These are phyloP conservation scores for Urocyon cinereoargenteus DNA, from an alignment of 2,797 vertebrate species.

Conservation along the genomic window DNA sequence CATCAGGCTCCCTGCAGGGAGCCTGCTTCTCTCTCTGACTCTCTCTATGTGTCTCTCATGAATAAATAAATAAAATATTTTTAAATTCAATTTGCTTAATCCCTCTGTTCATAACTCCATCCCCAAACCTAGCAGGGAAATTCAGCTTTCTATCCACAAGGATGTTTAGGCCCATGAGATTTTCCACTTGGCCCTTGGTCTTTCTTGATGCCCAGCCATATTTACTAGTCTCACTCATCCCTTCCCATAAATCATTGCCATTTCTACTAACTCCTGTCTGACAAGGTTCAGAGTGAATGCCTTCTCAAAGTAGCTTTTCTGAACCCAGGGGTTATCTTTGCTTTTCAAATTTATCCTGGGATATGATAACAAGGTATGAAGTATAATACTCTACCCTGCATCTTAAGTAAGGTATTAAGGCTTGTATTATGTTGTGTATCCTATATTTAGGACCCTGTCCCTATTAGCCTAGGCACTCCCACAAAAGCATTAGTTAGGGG, in stretches of 20 bases:
- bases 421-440: not conserved
- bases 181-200: slow-evolving; percentile 8
- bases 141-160: slow-evolving; percentile 12
- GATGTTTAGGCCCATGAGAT: not conserved
- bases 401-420: slow-evolving; percentile 44
- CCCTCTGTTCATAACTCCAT: not conserved
- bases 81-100: not conserved
- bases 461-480: slow-evolving; percentile 13
- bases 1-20: too few species aligned
- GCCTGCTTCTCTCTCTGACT: too few species aligned
- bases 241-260: slow-evolving; percentile 32
- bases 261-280: not conserved
- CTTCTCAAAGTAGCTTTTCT: slow-evolving; percentile 20
- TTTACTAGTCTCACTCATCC: not conserved
- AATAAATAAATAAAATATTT: too few species aligned
- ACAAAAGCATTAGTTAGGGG: not conserved
- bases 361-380: slow-evolving; percentile 47
- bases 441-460: slow-evolving; percentile 1
- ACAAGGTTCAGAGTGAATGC: slow-evolving; percentile 36
- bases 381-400: not conserved
- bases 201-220: not conserved
- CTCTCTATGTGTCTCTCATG: too few species aligned
- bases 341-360: slow-evolving; percentile 39
- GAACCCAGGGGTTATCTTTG: not conserved
- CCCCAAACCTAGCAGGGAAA: not conserved